These are phyloP conservation scores for Drosophila bifasciata DNA, from an alignment of 1,140 invertebrate species.

Conservation along the genomic window DNA sequence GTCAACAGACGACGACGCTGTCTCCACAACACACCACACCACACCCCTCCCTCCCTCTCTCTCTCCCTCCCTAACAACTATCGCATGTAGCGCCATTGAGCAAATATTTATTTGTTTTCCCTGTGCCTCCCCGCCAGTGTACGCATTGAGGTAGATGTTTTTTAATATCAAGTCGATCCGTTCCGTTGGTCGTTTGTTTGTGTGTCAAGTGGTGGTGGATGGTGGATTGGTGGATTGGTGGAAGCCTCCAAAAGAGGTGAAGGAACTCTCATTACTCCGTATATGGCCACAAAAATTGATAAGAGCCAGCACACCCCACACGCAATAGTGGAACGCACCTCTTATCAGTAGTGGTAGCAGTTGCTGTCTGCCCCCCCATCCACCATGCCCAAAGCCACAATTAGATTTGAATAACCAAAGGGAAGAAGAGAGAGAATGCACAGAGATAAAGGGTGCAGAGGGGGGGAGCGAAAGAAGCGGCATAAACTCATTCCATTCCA, in stretches of 20 bases:
- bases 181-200: conserved; percentile 34
- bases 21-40: not conserved
- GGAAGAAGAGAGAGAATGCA: too few species aligned
- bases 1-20: conserved; percentile 39
- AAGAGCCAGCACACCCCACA: conserved; percentile 13
- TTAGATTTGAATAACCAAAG: too few species aligned
- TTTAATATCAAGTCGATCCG: too few species aligned
- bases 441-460: too few species aligned
- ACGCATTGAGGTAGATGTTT: too few species aligned
- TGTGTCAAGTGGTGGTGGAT: conserved; percentile 23
- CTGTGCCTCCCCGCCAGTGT: not conserved
- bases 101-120: conserved; percentile 55
- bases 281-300: conserved; percentile 41
- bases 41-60: not conserved
- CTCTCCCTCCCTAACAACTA: conserved; percentile 8
- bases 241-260: conserved; percentile 28
- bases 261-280: conserved; percentile 42
- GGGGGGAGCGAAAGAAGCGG: too few species aligned
- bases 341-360: conserved; percentile 27
- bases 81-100: conserved; percentile 33
- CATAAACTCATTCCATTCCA: too few species aligned
- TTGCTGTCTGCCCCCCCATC: too few species aligned
- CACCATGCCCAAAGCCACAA: too few species aligned
- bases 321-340: conserved; percentile 44
- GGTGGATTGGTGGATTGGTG: too few species aligned